These are phyloP conservation scores for Agrilus mali DNA, from an alignment of 2,888 invertebrate genomes.

Conservation along the genomic window DNA sequence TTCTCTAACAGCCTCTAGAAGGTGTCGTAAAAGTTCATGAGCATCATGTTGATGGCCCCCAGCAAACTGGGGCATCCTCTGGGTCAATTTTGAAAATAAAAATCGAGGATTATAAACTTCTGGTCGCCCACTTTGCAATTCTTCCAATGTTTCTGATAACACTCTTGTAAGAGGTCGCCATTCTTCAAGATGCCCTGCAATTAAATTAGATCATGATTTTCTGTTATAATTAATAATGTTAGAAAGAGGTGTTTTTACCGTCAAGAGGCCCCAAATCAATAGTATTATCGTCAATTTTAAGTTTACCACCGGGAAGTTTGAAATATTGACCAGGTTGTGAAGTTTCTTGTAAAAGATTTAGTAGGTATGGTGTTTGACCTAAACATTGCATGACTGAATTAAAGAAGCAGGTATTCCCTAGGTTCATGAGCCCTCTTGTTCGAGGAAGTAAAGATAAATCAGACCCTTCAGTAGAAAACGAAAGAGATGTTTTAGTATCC, in stretches of 20 bases:
- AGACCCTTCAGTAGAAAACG: slow-evolving; percentile 14
- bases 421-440: slow-evolving; percentile 71
- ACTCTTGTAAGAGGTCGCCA: slow-evolving; percentile 57
- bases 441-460: slow-evolving; percentile 28
- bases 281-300: slow-evolving; percentile 34
- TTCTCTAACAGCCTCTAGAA: slow-evolving; percentile 75
- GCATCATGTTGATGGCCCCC: slow-evolving; percentile 95
- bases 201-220: no score
- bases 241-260: slow-evolving; percentile 9
- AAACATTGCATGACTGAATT: slow-evolving; percentile 92
- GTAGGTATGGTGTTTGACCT: slow-evolving; percentile 70
- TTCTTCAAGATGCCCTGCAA: slow-evolving; percentile 37
- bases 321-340: slow-evolving; percentile 56
- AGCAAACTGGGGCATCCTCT: slow-evolving; percentile 70
- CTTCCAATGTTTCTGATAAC: slow-evolving; percentile 55
- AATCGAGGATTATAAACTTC: slow-evolving; percentile 53
- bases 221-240: no score
- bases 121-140: slow-evolving; percentile 50
- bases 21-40: slow-evolving; percentile 82
- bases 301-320: slow-evolving; percentile 57
- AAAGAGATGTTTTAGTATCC: not conserved
- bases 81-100: slow-evolving; percentile 50
- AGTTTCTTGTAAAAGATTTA: slow-evolving; percentile 55
- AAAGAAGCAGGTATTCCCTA: slow-evolving; percentile 96
- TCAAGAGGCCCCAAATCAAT: slow-evolving; percentile 14